A percentile compares a stretch with the other conserved stretches of the same genome.
Conservation (phyloP, 2,113 vertebrate species). For the Nothobranchius kuhntae region DNA sequence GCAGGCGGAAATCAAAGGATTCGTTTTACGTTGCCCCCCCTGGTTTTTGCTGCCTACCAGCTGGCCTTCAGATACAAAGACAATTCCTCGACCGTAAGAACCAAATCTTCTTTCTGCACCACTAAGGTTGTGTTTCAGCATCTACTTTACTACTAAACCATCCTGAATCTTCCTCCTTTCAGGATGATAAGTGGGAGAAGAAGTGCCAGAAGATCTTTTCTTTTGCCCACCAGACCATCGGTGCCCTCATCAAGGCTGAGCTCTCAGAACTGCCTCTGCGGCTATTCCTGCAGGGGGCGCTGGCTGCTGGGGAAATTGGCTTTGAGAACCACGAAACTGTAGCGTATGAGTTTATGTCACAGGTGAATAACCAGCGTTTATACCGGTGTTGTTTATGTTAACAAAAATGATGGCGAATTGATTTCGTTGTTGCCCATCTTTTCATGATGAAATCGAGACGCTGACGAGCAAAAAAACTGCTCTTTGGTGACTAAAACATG, state of each 20-base stretch:
- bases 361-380: constrained; percentile 75
- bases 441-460: too few relatives aligned
- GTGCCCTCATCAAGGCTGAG: constrained; percentile 96
- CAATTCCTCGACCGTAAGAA: constrained; percentile 86
- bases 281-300: constrained; percentile 95
- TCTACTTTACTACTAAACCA: too few relatives aligned
- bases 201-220: constrained; percentile 99
- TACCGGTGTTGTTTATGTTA: too few relatives aligned
- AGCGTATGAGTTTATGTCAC: constrained; percentile 99
- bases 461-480: too few relatives aligned
- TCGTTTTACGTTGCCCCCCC: constrained; percentile 91
- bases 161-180: neutral
- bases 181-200: constrained; percentile 99
- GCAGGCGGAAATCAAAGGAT: constrained; percentile 97
- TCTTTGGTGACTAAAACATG: too few relatives aligned
- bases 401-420: too few relatives aligned
- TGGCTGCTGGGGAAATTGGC: constrained; percentile 95
- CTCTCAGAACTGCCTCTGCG: constrained; percentile 93
- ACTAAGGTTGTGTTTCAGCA: too few relatives aligned
- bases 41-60: constrained; percentile 97
- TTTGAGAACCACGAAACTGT: constrained; percentile 99
- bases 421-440: too few relatives aligned
- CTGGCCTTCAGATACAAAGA: constrained; percentile 97
- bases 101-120: too few relatives aligned
- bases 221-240: constrained; percentile 98